Evolutionary conservation across 2,113 vertebrate genomes (phyloP).

Genomic region (Rhodinocichla rosea): DNA sequence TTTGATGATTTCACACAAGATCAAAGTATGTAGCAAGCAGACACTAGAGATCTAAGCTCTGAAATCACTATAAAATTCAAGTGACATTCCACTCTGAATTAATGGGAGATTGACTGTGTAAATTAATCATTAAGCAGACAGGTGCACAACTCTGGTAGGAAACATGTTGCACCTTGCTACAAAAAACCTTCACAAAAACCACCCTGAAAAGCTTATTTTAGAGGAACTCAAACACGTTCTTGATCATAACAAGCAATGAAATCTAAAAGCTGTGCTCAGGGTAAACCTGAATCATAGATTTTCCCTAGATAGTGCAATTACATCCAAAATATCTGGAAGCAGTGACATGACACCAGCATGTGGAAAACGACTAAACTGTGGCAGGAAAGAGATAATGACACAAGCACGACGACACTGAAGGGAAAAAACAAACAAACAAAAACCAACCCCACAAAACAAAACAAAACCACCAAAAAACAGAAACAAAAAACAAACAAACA

Average conservation of each 20-base stretch:
- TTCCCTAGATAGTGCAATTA: background rate
- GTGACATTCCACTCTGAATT: background rate
- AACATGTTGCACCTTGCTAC: background rate
- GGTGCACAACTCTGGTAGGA: background rate
- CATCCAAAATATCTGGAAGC: background rate
- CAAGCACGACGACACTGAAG: background rate
- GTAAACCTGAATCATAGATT: background rate
- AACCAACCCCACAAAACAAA: too few relatives aligned
- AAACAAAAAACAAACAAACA: background rate
- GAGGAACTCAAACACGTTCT: background rate
- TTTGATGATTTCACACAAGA: background rate
- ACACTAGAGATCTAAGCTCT: background rate
- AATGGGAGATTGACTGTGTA: background rate
- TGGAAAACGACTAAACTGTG: background rate
- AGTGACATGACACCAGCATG: background rate
- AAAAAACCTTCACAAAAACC: background rate
- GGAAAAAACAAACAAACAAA: too few relatives aligned
- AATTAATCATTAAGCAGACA: conserved; percentile 28
- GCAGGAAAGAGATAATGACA: background rate
- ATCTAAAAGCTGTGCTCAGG: background rate
- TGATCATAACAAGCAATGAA: rapidly evolving
- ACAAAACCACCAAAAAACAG: too few relatives aligned
- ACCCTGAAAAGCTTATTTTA: background rate
- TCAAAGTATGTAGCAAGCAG: background rate
- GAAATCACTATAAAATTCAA: background rate